Evolutionary conservation across 1,140 invertebrate genomes (phyloP).

Genomic region (Polypedilum pembai): DNA sequence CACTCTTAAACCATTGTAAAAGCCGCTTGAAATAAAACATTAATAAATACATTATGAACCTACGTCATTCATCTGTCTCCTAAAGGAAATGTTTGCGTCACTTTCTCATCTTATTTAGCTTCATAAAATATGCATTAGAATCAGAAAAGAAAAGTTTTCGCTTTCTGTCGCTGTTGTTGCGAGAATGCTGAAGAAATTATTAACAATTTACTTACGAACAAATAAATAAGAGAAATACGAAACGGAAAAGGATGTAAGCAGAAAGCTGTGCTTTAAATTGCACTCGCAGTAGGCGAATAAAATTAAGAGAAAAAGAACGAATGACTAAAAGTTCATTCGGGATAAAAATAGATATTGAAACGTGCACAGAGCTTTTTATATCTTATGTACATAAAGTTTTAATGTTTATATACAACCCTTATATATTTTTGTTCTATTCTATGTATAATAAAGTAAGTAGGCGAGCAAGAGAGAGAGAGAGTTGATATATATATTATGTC

Average conservation of each 20-base stretch:
- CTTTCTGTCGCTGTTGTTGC: neutral
- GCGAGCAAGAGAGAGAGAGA: neutral
- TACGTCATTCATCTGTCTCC: constrained; percentile 16
- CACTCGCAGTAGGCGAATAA: no score
- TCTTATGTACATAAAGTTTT: neutral
- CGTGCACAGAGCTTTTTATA: constrained; percentile 27
- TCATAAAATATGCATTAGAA: neutral
- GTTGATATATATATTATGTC: neutral
- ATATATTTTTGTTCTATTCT: neutral
- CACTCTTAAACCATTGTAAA: no score
- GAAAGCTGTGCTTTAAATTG: no score
- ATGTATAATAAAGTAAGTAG: neutral
- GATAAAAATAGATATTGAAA: constrained; percentile 23
- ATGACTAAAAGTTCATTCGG: neutral
- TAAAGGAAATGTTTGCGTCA: constrained; percentile 17
- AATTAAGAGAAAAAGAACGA: neutral
- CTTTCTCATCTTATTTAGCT: constrained; percentile 13
- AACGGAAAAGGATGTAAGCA: no score
- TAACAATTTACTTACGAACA: no score
- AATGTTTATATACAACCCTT: neutral
- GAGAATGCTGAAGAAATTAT: constrained; percentile 1
- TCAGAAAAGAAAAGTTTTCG: neutral
- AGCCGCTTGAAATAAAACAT: no score
- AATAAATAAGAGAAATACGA: no score
- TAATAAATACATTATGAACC: neutral